Conservation (phyloP, 2,888 invertebrate genomes). For the Pardosa pseudoannulata region DNA sequence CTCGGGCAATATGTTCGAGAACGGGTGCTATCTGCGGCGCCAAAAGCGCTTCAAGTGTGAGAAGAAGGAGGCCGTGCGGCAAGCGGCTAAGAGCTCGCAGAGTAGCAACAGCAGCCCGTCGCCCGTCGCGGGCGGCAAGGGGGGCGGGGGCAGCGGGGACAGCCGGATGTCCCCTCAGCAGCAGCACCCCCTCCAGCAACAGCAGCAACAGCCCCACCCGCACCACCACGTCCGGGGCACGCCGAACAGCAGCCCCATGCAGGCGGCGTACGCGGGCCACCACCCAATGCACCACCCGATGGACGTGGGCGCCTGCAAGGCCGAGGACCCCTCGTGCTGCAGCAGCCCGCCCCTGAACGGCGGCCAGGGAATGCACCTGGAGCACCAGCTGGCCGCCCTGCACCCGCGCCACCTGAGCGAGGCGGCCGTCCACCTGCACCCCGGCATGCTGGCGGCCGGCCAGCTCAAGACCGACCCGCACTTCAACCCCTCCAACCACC, state of each 20-base stretch:
- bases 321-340: constrained; percentile 63
- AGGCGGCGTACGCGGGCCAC: constrained; percentile 29
- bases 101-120: constrained; percentile 76
- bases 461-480: constrained; percentile 77
- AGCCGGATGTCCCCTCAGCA: constrained; percentile 71
- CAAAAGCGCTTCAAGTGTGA: constrained; percentile 99
- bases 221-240: constrained; percentile 44
- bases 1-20: constrained; percentile 99
- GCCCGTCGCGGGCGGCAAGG: constrained; percentile 72
- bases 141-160: constrained; percentile 55
- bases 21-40: constrained; percentile 96
- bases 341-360: constrained; percentile 52
- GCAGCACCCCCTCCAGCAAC: constrained; percentile 67
- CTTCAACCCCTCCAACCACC: constrained; percentile 83
- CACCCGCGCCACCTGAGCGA: constrained; percentile 83
- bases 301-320: constrained; percentile 59
- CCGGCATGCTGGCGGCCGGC: constrained; percentile 77
- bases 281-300: constrained; percentile 40
- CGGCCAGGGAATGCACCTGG: constrained; percentile 58
- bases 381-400: constrained; percentile 66
- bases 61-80: constrained; percentile 82
- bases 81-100: constrained; percentile 47
- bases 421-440: constrained; percentile 81
- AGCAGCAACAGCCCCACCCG: constrained; percentile 27
- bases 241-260: constrained; percentile 64